These are phyloP conservation scores for Psittacula cyanocephala DNA, from an alignment of 2,113 vertebrate genomes.

Conservation along the genomic window DNA sequence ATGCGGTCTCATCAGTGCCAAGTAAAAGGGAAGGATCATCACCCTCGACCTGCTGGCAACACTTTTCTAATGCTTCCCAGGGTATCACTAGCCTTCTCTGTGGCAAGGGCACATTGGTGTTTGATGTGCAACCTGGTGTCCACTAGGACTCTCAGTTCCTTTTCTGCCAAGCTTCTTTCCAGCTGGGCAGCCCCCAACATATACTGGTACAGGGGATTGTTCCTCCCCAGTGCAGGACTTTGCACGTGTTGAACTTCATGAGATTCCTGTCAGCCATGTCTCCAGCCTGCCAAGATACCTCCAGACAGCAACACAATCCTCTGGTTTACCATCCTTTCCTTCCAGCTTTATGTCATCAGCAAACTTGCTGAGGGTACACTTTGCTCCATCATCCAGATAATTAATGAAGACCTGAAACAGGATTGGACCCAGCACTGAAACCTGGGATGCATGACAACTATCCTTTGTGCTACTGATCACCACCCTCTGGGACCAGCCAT, in stretches of 20 bases:
- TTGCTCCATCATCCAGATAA: not conserved
- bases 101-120: not conserved
- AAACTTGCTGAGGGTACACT: not conserved
- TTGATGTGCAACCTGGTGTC: not conserved
- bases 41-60: not conserved
- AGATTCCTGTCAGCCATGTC: not conserved
- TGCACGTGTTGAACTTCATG: not conserved
- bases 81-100: not conserved
- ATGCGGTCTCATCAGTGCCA: not conserved
- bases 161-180: not conserved
- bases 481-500: not conserved
- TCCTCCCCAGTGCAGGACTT: not conserved
- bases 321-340: not conserved
- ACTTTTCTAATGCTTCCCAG: not conserved
- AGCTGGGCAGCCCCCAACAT: not conserved
- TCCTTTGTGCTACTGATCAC: not conserved
- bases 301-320: not conserved
- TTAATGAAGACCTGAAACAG: not conserved
- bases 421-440: not conserved
- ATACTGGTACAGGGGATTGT: not conserved
- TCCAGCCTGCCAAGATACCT: rapidly evolving
- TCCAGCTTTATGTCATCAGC: not conserved
- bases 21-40: not conserved
- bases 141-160: rapidly evolving
- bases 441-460: not conserved